Conservation (phyloP, 1,140 invertebrate genomes). For the Druon quercuslanigerum region DNA sequence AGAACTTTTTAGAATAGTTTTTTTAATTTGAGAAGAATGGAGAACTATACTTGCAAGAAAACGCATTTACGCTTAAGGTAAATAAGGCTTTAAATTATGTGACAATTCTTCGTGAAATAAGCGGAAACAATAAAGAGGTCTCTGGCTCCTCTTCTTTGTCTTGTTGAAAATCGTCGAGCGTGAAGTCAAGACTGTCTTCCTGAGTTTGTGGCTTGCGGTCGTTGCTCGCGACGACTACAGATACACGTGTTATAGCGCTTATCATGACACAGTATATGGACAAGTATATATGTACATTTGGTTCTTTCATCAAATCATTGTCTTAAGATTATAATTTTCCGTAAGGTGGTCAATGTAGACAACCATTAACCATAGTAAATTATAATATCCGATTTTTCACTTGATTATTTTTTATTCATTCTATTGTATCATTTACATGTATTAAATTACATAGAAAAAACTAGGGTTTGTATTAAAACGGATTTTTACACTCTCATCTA, state of each 20-base stretch:
- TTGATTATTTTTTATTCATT: background rate
- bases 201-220: slow-evolving; percentile 24
- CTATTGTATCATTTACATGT: background rate
- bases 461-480: no score
- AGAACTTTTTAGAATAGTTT: no score
- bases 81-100: no score
- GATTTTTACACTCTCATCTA: no score
- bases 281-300: background rate
- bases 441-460: no score
- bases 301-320: slow-evolving; percentile 23
- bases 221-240: slow-evolving; percentile 20
- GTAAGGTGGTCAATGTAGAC: background rate
- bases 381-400: background rate
- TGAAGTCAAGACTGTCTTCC: slow-evolving; percentile 20
- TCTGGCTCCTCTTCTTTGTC: slow-evolving; percentile 24
- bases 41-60: no score
- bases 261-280: background rate
- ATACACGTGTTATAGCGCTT: slow-evolving; percentile 16
- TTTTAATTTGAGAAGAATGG: no score
- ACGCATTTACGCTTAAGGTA: no score
- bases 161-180: slow-evolving; percentile 25
- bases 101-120: background rate
- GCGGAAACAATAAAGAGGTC: slow-evolving; percentile 9
- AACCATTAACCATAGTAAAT: background rate
- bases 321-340: slow-evolving; percentile 10